A percentile compares a stretch with the other conserved stretches of the same genome.
Conservation (phyloP, 64 coral and sea anemone genomes). For the Montipora efflorescens region DNA sequence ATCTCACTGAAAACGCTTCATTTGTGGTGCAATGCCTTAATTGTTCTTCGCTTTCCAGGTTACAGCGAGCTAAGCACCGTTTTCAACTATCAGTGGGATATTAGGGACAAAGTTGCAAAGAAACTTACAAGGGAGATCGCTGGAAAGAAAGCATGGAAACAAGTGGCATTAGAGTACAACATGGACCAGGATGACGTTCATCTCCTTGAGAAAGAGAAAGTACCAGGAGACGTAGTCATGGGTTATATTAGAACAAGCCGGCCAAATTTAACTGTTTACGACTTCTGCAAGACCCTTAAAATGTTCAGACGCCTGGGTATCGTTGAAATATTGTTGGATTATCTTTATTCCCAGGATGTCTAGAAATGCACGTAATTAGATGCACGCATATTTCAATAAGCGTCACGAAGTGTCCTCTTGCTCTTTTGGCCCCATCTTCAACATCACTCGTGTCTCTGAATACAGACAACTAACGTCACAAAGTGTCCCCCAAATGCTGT, state of each 20-base stretch:
- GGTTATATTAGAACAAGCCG: neutral
- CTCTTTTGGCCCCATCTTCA: too few species aligned
- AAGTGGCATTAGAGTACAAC: neutral
- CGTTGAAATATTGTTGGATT: neutral
- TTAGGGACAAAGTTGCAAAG: neutral
- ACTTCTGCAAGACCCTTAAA: slow-evolving; percentile 13
- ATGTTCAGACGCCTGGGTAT: neutral
- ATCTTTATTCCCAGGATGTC: neutral
- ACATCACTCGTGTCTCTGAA: too few species aligned
- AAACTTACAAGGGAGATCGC: neutral
- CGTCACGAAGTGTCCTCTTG: too few species aligned
- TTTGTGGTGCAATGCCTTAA: too few species aligned
- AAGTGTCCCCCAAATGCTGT: too few species aligned
- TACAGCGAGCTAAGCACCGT: neutral
- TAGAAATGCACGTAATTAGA: too few species aligned
- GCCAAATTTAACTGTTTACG: neutral
- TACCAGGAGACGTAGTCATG: neutral
- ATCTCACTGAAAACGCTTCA: too few species aligned
- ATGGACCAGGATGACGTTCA: neutral
- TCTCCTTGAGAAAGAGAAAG: neutral
- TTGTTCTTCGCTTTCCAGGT: neutral
- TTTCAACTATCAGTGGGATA: neutral
- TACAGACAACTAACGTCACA: too few species aligned
- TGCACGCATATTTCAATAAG: too few species aligned
- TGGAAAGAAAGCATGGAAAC: neutral